Base-by-base conservation (phyloP, 1,140 invertebrate species). In the Calycopis cecrops region DNA sequence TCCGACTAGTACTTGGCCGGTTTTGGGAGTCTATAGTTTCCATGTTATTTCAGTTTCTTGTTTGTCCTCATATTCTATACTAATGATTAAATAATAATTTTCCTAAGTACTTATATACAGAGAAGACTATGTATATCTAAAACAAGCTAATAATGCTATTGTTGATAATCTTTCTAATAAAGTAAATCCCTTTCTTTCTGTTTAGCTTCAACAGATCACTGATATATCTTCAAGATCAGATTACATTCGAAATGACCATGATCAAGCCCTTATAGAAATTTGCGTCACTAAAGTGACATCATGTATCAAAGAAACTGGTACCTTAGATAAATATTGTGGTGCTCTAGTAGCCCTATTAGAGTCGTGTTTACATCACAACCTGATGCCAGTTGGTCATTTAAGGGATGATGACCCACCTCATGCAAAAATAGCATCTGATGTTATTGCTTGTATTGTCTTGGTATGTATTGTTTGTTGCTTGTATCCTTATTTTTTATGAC, bases 351-450 rank as follows among this genome's bases (percentile, higher is more conserved):
- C 92, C 37, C 85, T 98, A 35, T 82, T 98, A 17, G 94, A 97
- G 87, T 93, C 94, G 12, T 98, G 96, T 76, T 87, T 98, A 35
- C 92, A 94, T 73, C 95, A 97, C 87, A 95, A 96, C 80, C 89
- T 98, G 56, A 93, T 95, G 79, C 94, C 95, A 1, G 72, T 89
- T 6, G 80, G 79, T 0, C 81, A 86, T 61, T 90, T 92, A n/a
- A 82, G 89, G 42, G 94, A 96, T 87, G 93, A 95, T 73, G 96
- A 98, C 87, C 95, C 96, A 9, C 96, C 97, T 6, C 96, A 98
- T 91, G 96, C 96, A 14, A 98, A 98, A 89, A 98, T 98, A 71
- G 96, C 96, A 7, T 95, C 95, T 47, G 97, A 98, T 89, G 92
- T 98, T 49, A 94, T 98, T 67, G 96, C 96, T 50, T 97, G 96